phyloP scores from a whole-genome alignment of 1,140 invertebrate species.

The Cotesia chilonis region DNA sequence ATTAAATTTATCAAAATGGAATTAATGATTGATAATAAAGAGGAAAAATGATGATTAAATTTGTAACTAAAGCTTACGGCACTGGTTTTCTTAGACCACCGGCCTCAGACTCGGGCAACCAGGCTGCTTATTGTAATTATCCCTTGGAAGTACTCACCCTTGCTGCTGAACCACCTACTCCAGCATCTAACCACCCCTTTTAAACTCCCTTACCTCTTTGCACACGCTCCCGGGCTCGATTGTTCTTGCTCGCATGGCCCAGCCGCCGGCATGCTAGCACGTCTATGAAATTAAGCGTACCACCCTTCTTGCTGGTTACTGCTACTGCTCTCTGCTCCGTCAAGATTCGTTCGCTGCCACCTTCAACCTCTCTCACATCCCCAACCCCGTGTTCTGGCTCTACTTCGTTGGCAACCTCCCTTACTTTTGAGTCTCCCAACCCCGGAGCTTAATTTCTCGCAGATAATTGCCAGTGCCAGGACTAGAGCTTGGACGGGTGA shows the following conservation, averaged over 20 bases:
- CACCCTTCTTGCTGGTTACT: constrained; percentile 32
- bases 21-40: not conserved
- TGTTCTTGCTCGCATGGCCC: constrained; percentile 44
- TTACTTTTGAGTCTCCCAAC: constrained; percentile 15
- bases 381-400: not conserved
- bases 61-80: constrained; percentile 7
- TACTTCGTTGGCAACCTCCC: constrained; percentile 18
- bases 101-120: constrained; percentile 14
- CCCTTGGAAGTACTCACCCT: constrained; percentile 36
- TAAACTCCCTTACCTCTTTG: constrained; percentile 30
- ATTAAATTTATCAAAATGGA: constrained; percentile 1
- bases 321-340: constrained; percentile 33
- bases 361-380: constrained; percentile 4
- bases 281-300: constrained; percentile 44
- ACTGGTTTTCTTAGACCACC: constrained; percentile 36
- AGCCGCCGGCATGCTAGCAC: constrained; percentile 17
- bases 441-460: constrained; percentile 40
- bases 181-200: not conserved
- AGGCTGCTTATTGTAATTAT: constrained; percentile 44
- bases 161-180: constrained; percentile 15
- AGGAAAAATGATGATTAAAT: not conserved
- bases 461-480: constrained; percentile 43
- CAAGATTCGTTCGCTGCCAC: constrained; percentile 35
- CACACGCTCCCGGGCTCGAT: constrained; percentile 42
- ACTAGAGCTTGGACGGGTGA: not conserved